Conservation (phyloP, 2,888 invertebrate species). For the Cantharis flavilabris region DNA sequence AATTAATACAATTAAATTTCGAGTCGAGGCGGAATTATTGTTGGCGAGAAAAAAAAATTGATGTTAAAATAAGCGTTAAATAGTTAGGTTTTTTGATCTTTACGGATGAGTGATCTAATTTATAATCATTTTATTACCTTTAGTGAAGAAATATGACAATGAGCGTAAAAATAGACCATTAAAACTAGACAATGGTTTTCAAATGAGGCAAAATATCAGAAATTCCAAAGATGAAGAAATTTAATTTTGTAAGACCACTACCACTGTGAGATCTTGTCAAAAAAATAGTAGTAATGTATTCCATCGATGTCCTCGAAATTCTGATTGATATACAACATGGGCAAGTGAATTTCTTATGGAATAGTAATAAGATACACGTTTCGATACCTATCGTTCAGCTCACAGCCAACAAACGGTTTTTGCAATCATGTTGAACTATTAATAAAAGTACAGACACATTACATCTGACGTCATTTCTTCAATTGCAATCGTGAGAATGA, state of each 20-base stretch:
- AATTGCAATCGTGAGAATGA: constrained; percentile 30
- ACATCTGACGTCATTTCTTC: constrained; percentile 21
- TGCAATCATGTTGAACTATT: constrained; percentile 28
- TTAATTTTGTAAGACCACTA: background rate
- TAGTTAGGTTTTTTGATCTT: constrained; percentile 11
- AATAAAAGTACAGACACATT: constrained; percentile 23
- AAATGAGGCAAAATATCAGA: constrained; percentile 5
- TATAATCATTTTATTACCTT: constrained; percentile 2
- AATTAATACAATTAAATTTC: background rate
- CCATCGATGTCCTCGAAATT: constrained; percentile 31
- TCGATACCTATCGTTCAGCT: constrained; percentile 29
- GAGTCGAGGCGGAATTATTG: background rate
- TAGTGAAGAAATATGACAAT: background rate
- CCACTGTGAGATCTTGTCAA: constrained; percentile 18
- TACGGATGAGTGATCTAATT: constrained; percentile 12
- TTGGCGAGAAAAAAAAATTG: background rate
- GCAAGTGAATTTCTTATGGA: constrained; percentile 24
- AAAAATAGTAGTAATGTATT: constrained; percentile 28
- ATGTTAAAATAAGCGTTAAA: constrained; percentile 16
- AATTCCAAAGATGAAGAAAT: background rate
- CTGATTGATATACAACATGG: constrained; percentile 33
- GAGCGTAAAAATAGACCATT: background rate
- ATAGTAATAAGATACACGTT: constrained; percentile 31
- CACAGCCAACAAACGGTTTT: constrained; percentile 20
- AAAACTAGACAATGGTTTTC: background rate